These are phyloP conservation scores for Epinephelus malabaricus DNA, from an alignment of 2,797 vertebrate genomes.

Conservation along the genomic window DNA sequence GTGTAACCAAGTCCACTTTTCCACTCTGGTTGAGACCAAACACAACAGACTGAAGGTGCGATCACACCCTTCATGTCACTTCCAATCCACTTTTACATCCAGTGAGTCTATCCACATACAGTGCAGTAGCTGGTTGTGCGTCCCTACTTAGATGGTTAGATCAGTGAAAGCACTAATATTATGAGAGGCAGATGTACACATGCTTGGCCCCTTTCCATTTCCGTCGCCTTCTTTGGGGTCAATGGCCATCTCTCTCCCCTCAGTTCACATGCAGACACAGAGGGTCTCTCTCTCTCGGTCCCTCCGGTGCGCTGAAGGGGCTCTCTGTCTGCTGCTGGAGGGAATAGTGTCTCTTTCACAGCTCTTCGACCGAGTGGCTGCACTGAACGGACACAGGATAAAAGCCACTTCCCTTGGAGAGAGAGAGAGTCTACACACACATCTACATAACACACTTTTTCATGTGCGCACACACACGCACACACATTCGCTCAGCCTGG, in stretches of 20 bases:
- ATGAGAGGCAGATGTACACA: constrained; percentile 79
- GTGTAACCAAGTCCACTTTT: background rate
- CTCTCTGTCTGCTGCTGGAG: constrained; percentile 75
- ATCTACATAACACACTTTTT: constrained; percentile 50
- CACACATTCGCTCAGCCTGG: constrained; percentile 25
- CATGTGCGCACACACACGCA: constrained; percentile 29
- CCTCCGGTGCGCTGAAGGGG: constrained; percentile 76
- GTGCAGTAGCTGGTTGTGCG: constrained; percentile 3
- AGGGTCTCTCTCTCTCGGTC: constrained; percentile 68
- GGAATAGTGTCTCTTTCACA: constrained; percentile 85
- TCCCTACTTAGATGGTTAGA: constrained; percentile 36
- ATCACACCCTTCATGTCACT: background rate
- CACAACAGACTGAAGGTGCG: background rate
- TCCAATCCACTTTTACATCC: background rate
- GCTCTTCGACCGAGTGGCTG: constrained; percentile 69
- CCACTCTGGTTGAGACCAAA: background rate
- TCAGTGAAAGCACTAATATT: constrained; percentile 76
- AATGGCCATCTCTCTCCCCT: constrained; percentile 71
- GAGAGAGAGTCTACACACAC: constrained; percentile 50
- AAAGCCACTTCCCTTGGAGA: constrained; percentile 83
- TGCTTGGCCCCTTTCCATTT: constrained; percentile 79
- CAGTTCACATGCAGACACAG: constrained; percentile 73
- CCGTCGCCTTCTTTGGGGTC: constrained; percentile 74
- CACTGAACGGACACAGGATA: constrained; percentile 80
- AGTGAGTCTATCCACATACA: background rate